These are phyloP conservation scores for Trochalopteron elliotii DNA, from an alignment of 2,113 vertebrate species.

Conservation along the genomic window DNA sequence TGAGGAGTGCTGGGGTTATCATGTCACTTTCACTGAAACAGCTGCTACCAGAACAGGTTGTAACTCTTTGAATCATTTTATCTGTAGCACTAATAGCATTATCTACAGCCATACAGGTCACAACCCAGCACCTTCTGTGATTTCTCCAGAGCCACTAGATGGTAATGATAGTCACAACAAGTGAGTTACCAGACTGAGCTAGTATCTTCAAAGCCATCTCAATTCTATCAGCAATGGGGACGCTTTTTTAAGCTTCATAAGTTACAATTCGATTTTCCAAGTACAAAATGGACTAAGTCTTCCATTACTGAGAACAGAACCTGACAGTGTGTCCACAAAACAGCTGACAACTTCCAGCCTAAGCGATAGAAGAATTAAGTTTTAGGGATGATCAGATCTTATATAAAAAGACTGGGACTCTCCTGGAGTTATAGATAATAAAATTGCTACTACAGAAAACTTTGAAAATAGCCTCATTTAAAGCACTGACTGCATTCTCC, in stretches of 20 bases:
- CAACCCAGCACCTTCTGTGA: background rate
- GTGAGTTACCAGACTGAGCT: background rate
- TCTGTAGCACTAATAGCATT: background rate
- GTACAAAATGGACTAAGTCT: background rate
- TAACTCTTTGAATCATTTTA: background rate
- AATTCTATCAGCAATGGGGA: background rate
- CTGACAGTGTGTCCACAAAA: background rate
- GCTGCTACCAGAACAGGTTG: background rate
- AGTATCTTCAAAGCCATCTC: background rate
- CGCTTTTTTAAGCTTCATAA: background rate
- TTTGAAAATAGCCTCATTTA: background rate
- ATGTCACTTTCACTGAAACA: background rate
- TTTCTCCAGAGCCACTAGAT: background rate
- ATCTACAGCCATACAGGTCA: background rate
- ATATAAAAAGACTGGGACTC: background rate
- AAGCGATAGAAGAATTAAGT: fast-evolving
- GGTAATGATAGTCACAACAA: background rate
- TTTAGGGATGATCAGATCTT: background rate
- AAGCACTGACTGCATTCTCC: background rate
- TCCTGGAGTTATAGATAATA: background rate
- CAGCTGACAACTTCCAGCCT: background rate
- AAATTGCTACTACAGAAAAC: background rate
- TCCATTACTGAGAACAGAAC: background rate
- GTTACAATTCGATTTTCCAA: background rate
- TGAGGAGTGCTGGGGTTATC: background rate